Conservation (phyloP, 2,797 vertebrate genomes). For the Uromys caudimaculatus region DNA sequence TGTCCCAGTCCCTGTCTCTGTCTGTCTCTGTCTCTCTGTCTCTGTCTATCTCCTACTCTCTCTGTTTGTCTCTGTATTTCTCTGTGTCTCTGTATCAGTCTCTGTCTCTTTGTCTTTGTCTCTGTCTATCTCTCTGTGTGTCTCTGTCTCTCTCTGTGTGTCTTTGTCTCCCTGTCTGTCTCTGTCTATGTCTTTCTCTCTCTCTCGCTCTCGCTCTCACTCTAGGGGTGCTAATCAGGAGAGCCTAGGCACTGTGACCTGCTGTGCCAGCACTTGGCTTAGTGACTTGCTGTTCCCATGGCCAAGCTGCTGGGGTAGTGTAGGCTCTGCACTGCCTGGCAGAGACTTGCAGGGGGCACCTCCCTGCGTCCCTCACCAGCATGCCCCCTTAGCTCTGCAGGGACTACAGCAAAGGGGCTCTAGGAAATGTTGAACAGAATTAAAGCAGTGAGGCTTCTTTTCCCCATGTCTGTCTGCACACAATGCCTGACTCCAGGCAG, state of each 20-base stretch:
- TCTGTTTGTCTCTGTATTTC: too few species aligned
- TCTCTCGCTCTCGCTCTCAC: not conserved
- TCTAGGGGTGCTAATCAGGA: not conserved
- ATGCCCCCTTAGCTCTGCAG: not conserved
- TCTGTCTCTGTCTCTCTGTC: not conserved
- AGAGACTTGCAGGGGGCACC: not conserved
- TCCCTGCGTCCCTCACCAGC: not conserved
- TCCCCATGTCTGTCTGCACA: constrained; percentile 71
- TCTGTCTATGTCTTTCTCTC: not conserved
- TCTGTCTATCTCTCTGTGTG: not conserved
- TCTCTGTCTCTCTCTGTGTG: not conserved
- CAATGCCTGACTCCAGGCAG: constrained; percentile 35
- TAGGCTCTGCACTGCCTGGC: accelerated
- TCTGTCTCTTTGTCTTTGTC: not conserved
- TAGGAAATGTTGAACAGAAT: constrained; percentile 57
- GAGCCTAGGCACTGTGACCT: too few species aligned
- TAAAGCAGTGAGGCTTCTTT: not conserved
- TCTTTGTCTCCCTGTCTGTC: too few species aligned
- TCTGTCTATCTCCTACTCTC: too few species aligned
- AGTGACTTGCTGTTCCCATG: not conserved
- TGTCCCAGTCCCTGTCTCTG: not conserved
- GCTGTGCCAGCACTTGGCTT: not conserved
- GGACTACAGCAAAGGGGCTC: constrained; percentile 34
- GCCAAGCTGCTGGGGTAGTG: not conserved
- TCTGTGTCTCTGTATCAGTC: not conserved